Evolutionary conservation across 1,140 invertebrate genomes (phyloP).

Genomic region (Watersipora subatra): DNA sequence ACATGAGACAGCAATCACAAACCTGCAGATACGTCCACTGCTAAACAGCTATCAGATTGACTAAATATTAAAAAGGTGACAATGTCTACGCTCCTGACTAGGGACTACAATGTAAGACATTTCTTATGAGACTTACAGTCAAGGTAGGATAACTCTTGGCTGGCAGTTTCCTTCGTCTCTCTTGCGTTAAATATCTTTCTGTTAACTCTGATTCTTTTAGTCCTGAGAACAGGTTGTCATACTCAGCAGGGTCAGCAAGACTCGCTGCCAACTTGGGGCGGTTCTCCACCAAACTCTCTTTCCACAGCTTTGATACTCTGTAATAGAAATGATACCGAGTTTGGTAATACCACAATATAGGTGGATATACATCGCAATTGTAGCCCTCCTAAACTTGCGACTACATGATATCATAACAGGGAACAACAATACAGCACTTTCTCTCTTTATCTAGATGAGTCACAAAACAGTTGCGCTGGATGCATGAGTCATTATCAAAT

Average conservation of each 20-base stretch:
- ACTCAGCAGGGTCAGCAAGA: constrained; percentile 83
- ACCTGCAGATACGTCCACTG: background rate
- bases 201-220: constrained; percentile 59
- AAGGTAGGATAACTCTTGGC: constrained; percentile 24
- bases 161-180: constrained; percentile 19
- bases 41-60: background rate
- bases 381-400: too few relatives aligned
- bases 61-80: background rate
- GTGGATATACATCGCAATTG: too few relatives aligned
- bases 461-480: too few relatives aligned
- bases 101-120: background rate
- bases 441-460: too few relatives aligned
- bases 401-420: too few relatives aligned
- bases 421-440: too few relatives aligned
- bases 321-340: constrained; percentile 1
- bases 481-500: too few relatives aligned
- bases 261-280: constrained; percentile 69
- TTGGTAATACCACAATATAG: too few relatives aligned
- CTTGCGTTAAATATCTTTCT: constrained; percentile 44
- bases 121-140: constrained; percentile 19
- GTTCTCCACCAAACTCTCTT: constrained; percentile 22
- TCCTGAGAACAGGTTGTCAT: constrained; percentile 91
- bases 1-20: too few relatives aligned
- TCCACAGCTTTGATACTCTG: constrained; percentile 35
- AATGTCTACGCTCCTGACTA: background rate